Evolutionary conservation across 1,140 invertebrate genomes (phyloP).

Genomic region (Bombus waltoni): DNA sequence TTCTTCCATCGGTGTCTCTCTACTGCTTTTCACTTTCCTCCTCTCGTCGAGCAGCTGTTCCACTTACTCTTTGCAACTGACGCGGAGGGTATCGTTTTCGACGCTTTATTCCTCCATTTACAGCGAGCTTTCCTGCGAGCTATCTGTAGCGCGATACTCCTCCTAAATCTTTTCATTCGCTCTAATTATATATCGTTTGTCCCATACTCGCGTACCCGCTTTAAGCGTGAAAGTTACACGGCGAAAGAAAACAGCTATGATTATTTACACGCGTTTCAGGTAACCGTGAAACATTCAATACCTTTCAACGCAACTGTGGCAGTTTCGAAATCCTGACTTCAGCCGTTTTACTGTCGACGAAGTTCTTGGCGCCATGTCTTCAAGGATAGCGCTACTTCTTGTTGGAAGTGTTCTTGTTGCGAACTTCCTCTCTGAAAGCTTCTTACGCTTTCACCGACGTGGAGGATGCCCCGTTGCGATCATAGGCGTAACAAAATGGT

Average conservation of each 20-base stretch:
- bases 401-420: not conserved
- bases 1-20: conserved; percentile 10
- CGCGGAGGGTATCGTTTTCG: conserved; percentile 15
- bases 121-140: not conserved
- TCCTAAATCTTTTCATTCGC: conserved; percentile 27
- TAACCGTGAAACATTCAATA: not conserved
- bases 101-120: conserved; percentile 19
- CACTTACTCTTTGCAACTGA: conserved; percentile 37
- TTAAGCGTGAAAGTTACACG: not conserved
- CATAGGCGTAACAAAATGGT: not conserved
- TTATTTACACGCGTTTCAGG: not conserved
- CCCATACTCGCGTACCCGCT: not conserved
- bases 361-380: not conserved
- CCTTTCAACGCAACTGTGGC: not conserved
- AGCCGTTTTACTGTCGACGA: not conserved
- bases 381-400: not conserved
- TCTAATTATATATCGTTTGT: conserved; percentile 37
- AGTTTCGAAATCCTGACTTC: not conserved
- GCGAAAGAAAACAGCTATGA: not conserved
- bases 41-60: not conserved
- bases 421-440: not conserved
- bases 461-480: not conserved
- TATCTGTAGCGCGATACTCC: not conserved
- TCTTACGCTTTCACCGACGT: not conserved
- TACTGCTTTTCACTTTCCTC: not conserved